A percentile compares a stretch with the other conserved stretches of the same genome.
Conservation (phyloP, 1,140 invertebrate species). For the Agrypnia vestita region DNA sequence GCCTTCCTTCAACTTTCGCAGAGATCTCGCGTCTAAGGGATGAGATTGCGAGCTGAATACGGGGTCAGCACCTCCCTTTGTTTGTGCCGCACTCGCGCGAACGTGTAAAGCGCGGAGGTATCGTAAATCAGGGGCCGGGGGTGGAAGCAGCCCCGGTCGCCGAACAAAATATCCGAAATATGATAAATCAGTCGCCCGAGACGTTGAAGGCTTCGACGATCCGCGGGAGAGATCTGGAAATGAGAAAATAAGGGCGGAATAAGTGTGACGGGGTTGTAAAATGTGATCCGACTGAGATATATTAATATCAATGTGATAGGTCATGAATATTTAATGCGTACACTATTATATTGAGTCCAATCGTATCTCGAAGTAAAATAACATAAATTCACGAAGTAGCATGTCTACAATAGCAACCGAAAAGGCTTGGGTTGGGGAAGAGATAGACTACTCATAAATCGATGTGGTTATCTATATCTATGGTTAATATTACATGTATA, state of each 20-base stretch:
- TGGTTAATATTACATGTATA: too few relatives aligned
- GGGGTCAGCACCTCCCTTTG: constrained; percentile 21
- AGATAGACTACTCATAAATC: too few relatives aligned
- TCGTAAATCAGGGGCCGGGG: constrained; percentile 15
- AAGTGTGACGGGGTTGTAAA: too few relatives aligned
- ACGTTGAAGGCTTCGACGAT: constrained; percentile 2
- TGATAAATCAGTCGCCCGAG: constrained; percentile 26
- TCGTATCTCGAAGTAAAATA: too few relatives aligned
- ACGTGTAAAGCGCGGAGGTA: constrained; percentile 12
- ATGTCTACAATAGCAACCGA: too few relatives aligned
- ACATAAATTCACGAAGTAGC: too few relatives aligned
- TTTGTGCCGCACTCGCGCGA: constrained; percentile 17
- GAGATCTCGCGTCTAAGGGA: constrained; percentile 15
- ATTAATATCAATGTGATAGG: too few relatives aligned
- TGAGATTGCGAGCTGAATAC: constrained; percentile 22
- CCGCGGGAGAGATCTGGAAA: constrained; percentile 26
- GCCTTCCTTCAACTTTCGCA: constrained; percentile 1
- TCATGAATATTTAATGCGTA: too few relatives aligned
- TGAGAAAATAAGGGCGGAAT: constrained; percentile 2
- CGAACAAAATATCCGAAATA: constrained; percentile 15
- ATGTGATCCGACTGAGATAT: too few relatives aligned
- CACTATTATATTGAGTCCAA: too few relatives aligned
- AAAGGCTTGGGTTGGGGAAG: too few relatives aligned
- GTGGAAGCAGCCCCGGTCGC: constrained; percentile 4
- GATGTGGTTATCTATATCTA: too few relatives aligned